A percentile compares a stretch with the other conserved stretches of the same genome.
These are phyloP conservation scores for Eledone cirrhosa DNA, from an alignment of 2,888 invertebrate species.

Conservation along the genomic window DNA sequence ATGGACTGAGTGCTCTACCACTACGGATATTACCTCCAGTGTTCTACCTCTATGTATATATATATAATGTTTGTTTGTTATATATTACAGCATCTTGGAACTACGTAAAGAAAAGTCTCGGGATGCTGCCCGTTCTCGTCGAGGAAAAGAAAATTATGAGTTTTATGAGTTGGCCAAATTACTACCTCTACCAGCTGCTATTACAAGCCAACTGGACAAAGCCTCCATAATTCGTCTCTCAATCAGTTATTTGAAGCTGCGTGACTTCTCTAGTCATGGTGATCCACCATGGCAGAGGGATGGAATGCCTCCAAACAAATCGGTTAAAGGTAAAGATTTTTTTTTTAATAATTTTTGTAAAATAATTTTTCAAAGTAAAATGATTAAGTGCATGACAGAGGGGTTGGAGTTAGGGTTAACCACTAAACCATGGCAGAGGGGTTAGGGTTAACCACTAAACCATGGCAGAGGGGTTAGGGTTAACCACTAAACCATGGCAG, in stretches of 20 bases:
- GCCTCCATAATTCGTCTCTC: slow-evolving; percentile 95
- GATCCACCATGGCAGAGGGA: slow-evolving; percentile 89
- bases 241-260: slow-evolving; percentile 94
- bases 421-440: background rate
- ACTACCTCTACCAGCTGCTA: slow-evolving; percentile 90
- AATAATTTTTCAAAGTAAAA: background rate
- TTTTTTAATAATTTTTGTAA: background rate
- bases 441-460: background rate
- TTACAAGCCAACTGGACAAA: slow-evolving; percentile 95
- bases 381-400: too few relatives aligned
- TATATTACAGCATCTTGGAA: slow-evolving; percentile 61
- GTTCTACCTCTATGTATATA: background rate
- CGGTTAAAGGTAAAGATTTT: slow-evolving; percentile 47
- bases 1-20: too few relatives aligned
- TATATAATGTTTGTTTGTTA: background rate
- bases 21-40: too few relatives aligned
- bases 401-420: too few relatives aligned
- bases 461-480: background rate
- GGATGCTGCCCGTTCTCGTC: slow-evolving; percentile 90
- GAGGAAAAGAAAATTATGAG: slow-evolving; percentile 97
- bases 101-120: slow-evolving; percentile 91
- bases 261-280: slow-evolving; percentile 94
- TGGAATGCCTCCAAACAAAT: slow-evolving; percentile 42
- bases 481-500: too few relatives aligned
- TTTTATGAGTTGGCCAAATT: slow-evolving; percentile 93